Conservation (phyloP, 2,797 vertebrate genomes). For the Champsocephalus gunnari region DNA sequence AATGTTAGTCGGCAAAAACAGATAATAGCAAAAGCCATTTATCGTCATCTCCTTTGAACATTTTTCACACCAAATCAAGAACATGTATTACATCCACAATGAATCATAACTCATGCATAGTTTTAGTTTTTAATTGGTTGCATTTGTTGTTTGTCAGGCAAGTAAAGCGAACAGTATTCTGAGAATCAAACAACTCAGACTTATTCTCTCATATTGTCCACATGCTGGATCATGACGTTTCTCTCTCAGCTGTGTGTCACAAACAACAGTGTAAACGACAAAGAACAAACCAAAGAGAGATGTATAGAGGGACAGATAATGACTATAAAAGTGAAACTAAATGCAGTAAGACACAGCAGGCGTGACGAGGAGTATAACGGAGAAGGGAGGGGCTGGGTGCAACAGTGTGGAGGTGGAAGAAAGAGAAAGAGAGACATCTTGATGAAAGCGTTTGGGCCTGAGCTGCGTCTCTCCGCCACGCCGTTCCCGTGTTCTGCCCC, state of each 20-base stretch:
- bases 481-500: slow-evolving; percentile 34
- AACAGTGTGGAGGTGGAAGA: slow-evolving; percentile 63
- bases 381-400: slow-evolving; percentile 18
- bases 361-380: slow-evolving; percentile 24
- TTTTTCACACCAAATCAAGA: no score
- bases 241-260: slow-evolving; percentile 16
- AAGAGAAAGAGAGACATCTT: slow-evolving; percentile 44
- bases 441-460: slow-evolving; percentile 59
- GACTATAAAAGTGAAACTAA: slow-evolving; percentile 37
- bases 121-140: not conserved
- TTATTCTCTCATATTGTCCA: not conserved
- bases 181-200: slow-evolving; percentile 9
- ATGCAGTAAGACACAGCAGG: slow-evolving; percentile 37
- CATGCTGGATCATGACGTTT: not conserved
- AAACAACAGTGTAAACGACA: slow-evolving; percentile 8
- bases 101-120: no score
- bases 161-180: slow-evolving; percentile 2
- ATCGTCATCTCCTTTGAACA: not conserved
- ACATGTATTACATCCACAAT: no score
- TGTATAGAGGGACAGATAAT: slow-evolving; percentile 16
- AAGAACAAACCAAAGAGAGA: slow-evolving; percentile 14
- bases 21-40: not conserved
- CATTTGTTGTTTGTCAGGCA: not conserved
- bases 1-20: not conserved
- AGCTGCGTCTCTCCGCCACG: slow-evolving; percentile 23